phyloP scores from a whole-genome alignment of 2,113 vertebrate genomes.

The Protobothrops mucrosquamatus region DNA sequence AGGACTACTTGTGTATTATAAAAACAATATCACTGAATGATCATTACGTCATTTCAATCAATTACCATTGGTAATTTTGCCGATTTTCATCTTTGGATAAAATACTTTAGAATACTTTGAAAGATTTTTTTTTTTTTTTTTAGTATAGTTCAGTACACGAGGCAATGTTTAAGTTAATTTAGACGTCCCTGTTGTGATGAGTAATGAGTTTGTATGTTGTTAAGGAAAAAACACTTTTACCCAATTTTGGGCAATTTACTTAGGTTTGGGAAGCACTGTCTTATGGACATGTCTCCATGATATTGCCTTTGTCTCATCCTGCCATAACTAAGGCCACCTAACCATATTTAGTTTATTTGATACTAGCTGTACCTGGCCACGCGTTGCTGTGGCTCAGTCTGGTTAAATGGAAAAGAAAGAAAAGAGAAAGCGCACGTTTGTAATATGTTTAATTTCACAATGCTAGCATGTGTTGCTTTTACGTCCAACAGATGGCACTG shows the following conservation, averaged over 20 bases:
- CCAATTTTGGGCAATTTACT: not conserved
- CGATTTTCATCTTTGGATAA: not conserved
- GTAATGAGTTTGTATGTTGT: not conserved
- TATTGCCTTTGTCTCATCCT: not conserved
- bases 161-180: no score
- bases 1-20: not conserved
- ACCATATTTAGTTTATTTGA: not conserved
- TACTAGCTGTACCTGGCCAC: not conserved
- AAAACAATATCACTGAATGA: not conserved
- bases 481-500: no score
- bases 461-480: no score
- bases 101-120: not conserved
- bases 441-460: no score
- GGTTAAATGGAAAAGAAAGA: no score
- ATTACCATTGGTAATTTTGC: not conserved
- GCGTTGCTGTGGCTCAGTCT: no score
- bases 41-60: not conserved
- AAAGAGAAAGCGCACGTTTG: no score
- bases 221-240: not conserved
- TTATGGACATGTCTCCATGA: not conserved
- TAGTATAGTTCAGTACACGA: not conserved
- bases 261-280: no score
- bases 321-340: not conserved
- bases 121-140: not conserved
- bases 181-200: no score